These are phyloP conservation scores for Trypoxylus dichotomus DNA, from an alignment of 1,140 invertebrate genomes.

Conservation along the genomic window DNA sequence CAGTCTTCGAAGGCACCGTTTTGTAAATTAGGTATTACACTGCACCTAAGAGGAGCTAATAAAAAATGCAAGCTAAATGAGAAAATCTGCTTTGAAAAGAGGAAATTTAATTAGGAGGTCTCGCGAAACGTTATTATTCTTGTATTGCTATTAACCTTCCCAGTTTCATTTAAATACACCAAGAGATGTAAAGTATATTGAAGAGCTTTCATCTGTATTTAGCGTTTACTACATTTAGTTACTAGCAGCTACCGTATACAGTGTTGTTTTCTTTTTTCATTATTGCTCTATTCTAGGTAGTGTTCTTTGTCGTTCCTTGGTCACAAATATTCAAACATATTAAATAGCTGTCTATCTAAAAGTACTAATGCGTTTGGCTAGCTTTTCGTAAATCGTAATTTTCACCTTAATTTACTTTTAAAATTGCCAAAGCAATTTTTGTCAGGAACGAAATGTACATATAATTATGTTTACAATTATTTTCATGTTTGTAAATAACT, in stretches of 20 bases:
- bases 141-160: not conserved
- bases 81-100: conserved; percentile 3
- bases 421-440: no score
- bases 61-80: not conserved
- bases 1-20: not conserved
- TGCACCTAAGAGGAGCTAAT: conserved; percentile 1
- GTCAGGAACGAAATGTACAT: no score
- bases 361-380: no score
- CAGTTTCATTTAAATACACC: not conserved
- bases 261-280: no score
- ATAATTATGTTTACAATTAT: no score
- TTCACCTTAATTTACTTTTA: no score
- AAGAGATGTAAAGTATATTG: not conserved
- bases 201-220: not conserved
- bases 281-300: no score
- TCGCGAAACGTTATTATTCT: not conserved
- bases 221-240: not conserved
- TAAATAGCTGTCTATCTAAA: no score
- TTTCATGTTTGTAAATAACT: no score
- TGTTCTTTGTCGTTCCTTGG: no score
- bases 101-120: not conserved
- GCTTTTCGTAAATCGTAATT: no score
- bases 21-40: not conserved
- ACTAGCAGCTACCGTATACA: not conserved
- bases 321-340: no score